A percentile compares a stretch with the other conserved stretches of the same genome.
Evolutionary conservation across 2,113 vertebrate species (phyloP).

Genomic region (Zingel zingel): DNA sequence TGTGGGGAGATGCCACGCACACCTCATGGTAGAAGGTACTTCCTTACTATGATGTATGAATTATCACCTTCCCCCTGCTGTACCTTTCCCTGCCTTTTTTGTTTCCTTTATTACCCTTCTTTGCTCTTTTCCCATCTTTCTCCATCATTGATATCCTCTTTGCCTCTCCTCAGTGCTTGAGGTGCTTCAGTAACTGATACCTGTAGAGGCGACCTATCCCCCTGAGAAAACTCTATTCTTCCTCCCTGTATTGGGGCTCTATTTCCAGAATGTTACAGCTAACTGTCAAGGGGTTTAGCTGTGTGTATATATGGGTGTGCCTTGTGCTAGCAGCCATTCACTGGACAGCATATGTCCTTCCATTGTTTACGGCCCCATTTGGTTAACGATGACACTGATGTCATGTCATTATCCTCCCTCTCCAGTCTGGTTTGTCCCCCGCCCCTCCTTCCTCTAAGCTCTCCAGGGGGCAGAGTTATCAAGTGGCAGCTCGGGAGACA

Average conservation of each 20-base stretch:
- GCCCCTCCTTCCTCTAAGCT: slow-evolving; percentile 43
- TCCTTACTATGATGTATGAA: slow-evolving; percentile 54
- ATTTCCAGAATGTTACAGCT: slow-evolving; percentile 69
- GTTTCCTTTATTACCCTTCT: neutral
- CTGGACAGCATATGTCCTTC: slow-evolving; percentile 74
- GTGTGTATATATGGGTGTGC: slow-evolving; percentile 70
- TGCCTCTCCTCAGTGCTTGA: slow-evolving; percentile 44
- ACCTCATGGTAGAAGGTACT: slow-evolving; percentile 50
- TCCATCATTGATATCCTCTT: slow-evolving; percentile 74
- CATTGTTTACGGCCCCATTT: slow-evolving; percentile 79
- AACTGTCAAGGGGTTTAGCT: slow-evolving; percentile 55
- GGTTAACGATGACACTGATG: slow-evolving; percentile 79
- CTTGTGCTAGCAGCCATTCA: slow-evolving; percentile 67
- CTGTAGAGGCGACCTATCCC: slow-evolving; percentile 35
- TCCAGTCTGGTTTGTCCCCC: slow-evolving; percentile 31
- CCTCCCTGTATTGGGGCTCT: slow-evolving; percentile 53
- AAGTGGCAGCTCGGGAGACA: slow-evolving; percentile 66
- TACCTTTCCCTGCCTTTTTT: slow-evolving; percentile 53
- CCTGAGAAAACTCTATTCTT: slow-evolving; percentile 69
- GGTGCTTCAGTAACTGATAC: slow-evolving; percentile 77
- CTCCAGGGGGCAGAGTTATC: slow-evolving; percentile 69
- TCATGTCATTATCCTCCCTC: slow-evolving; percentile 74
- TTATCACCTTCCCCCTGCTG: slow-evolving; percentile 39
- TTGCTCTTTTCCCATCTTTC: slow-evolving; percentile 52
- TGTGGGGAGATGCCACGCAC: slow-evolving; percentile 55